Conservation (phyloP, 1,140 invertebrate genomes). For the Drosophila ironensis region DNA sequence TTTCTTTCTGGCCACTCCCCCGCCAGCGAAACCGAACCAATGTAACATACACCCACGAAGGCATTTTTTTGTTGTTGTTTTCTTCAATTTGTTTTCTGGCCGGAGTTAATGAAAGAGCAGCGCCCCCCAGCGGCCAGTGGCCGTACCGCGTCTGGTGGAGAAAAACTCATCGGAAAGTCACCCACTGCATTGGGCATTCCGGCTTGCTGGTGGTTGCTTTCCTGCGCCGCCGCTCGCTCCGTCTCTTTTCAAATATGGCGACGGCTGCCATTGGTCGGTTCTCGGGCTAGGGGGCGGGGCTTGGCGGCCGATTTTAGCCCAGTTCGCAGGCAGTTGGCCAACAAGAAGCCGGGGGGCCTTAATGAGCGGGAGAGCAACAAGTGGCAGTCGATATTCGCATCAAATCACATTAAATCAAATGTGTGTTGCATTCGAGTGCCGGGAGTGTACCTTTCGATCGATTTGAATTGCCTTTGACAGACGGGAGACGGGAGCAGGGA, state of each 20-base stretch:
- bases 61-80: not conserved
- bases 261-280: slow-evolving; percentile 47
- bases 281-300: slow-evolving; percentile 25
- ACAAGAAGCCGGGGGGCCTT: slow-evolving; percentile 15
- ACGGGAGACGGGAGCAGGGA: too few species aligned
- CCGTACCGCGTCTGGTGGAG: slow-evolving; percentile 35
- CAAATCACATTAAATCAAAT: slow-evolving; percentile 40
- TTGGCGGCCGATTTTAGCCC: not conserved
- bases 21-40: not conserved
- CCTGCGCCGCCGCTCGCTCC: slow-evolving; percentile 19
- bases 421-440: not conserved
- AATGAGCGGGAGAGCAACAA: slow-evolving; percentile 50
- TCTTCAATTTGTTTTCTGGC: slow-evolving; percentile 4
- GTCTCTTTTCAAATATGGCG: slow-evolving; percentile 76
- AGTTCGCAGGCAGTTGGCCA: not conserved
- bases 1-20: slow-evolving; percentile 44
- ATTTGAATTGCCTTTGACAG: slow-evolving; percentile 52
- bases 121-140: slow-evolving; percentile 52
- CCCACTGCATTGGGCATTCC: slow-evolving; percentile 51
- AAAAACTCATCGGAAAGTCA: slow-evolving; percentile 28
- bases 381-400: slow-evolving; percentile 45
- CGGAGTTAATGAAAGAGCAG: slow-evolving; percentile 25
- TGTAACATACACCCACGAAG: slow-evolving; percentile 23
- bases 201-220: slow-evolving; percentile 56
- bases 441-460: slow-evolving; percentile 38